Conservation (phyloP, 2,113 vertebrate genomes). For the Rhineura floridana region DNA sequence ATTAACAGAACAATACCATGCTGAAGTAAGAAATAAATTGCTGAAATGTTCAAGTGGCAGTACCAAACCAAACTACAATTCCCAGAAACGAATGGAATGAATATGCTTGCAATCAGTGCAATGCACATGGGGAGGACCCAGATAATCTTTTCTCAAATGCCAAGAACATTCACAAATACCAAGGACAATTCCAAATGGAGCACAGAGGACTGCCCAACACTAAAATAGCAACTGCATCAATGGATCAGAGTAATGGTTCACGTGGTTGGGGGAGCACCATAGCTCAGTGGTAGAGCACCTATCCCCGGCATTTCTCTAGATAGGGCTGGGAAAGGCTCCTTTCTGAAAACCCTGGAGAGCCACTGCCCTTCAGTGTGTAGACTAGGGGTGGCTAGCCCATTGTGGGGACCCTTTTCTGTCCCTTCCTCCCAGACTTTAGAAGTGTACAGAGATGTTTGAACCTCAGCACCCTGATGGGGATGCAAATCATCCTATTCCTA, state of each 20-base stretch:
- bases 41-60: neutral
- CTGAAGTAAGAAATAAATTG: neutral
- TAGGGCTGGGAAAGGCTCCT: neutral
- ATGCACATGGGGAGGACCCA: neutral
- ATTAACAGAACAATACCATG: neutral
- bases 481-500: too few species aligned
- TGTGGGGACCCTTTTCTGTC: too few species aligned
- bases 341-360: neutral
- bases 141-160: neutral
- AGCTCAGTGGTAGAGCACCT: neutral
- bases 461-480: too few species aligned
- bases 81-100: neutral
- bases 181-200: neutral
- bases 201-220: neutral
- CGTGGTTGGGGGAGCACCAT: neutral
- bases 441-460: too few species aligned
- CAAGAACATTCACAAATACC: neutral
- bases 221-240: neutral
- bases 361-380: neutral
- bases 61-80: neutral
- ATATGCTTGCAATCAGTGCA: neutral
- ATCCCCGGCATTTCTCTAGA: neutral
- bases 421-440: too few species aligned
- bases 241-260: neutral
- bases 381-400: too few species aligned